Base-by-base conservation (phyloP, 2,888 invertebrate species). In the Siphlonurus alternatus region DNA sequence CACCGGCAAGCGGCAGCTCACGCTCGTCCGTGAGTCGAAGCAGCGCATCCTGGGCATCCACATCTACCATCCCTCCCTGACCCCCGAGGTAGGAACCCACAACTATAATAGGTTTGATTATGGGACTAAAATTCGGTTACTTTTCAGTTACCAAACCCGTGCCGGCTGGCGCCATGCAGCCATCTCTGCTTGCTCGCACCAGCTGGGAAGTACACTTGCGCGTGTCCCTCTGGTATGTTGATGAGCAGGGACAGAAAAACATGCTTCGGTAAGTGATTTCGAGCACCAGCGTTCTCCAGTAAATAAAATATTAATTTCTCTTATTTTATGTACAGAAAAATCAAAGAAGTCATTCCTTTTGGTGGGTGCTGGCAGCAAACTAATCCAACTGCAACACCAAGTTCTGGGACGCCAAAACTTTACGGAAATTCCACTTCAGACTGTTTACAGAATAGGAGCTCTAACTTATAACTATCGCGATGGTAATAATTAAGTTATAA, bases 111-210 rank as follows among this genome's bases (percentile, higher is more conserved):
- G n/a, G n/a, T n/a, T n/a, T n/a, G n/a, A n/a, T n/a, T n/a, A n/a
- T n/a, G n/a, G n/a, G n/a, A n/a, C n/a, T n/a, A n/a, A n/a, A n/a
- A 63, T 24, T 59, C 53, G 56, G 56, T 15, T 38, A 38, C 5
- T 66, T 67, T 67, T 63, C 63, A 73, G 73, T 69, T 71, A 15
- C 23, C 65, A 0, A 79, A 89, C 74, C 85, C 87, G 0, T 92
- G 92, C 72, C 72, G 73, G 22, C 69, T 74, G 5, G 76, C 81
- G 22, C 76, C 76, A 15, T 94, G 94, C 73, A 83, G 85, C 1
- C 87, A 93, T 71, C 75, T 94, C 23, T 94, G 94, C 71, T 76
- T 93, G 38, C 74, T 92, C 62, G 80, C 80, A 1, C 83, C 83
- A 0, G 76, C 78, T 5, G 71, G 71, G 0, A 76, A 75, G 2